Conservation (phyloP, 2,888 invertebrate species). For the Palloptera scutellata region DNA sequence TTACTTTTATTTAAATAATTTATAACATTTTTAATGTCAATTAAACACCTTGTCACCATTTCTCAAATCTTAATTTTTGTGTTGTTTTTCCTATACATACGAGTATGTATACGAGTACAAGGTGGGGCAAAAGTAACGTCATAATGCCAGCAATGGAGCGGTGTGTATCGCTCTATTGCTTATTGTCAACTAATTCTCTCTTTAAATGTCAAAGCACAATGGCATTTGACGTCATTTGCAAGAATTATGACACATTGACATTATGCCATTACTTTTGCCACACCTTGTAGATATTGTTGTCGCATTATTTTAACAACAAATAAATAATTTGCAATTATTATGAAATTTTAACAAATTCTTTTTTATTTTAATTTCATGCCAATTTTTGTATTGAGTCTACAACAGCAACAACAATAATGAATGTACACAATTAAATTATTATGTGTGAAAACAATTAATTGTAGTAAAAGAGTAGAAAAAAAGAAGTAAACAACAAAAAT, state of each 20-base stretch:
- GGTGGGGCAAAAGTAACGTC: not conserved
- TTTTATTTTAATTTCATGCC: too few species aligned
- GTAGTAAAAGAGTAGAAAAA: slow-evolving; percentile 39
- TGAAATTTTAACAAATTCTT: not conserved
- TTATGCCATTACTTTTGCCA: not conserved
- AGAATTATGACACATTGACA: too few species aligned
- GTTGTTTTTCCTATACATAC: not conserved
- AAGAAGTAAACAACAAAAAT: slow-evolving; percentile 12
- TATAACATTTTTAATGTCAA: slow-evolving; percentile 52
- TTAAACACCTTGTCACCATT: slow-evolving; percentile 28
- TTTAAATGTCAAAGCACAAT: not conserved
- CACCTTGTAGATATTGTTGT: not conserved
- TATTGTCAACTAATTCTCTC: slow-evolving; percentile 24
- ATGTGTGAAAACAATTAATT: slow-evolving; percentile 63
- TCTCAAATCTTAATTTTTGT: too few species aligned
- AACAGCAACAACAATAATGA: slow-evolving; percentile 16
- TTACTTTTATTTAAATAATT: slow-evolving; percentile 47
- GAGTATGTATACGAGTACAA: not conserved
- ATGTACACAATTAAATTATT: slow-evolving; percentile 52
- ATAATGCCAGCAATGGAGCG: not conserved
- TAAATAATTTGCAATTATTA: slow-evolving; percentile 1
- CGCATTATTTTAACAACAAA: slow-evolving; percentile 11
- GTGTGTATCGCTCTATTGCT: too few species aligned
- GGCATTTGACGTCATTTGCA: too few species aligned
- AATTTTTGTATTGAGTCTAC: slow-evolving; percentile 14